Conservation (phyloP, 1,140 invertebrate species). For the Chionoecetes opilio region DNA sequence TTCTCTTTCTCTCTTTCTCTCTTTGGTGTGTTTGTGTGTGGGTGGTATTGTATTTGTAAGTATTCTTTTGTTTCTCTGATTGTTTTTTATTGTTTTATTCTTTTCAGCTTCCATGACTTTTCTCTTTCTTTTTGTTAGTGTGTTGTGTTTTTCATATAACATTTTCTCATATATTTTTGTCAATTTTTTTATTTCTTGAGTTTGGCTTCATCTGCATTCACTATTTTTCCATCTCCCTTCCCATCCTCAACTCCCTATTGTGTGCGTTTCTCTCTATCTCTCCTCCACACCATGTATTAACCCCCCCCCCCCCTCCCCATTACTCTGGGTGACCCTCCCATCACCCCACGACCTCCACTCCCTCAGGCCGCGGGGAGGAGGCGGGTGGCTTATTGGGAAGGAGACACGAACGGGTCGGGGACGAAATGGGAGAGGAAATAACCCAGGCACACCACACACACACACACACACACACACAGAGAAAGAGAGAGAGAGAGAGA, state of each 20-base stretch:
- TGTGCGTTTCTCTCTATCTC: neutral
- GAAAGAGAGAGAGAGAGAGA: too few relatives aligned
- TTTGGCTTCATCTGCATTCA: neutral
- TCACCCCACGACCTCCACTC: neutral
- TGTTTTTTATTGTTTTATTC: neutral
- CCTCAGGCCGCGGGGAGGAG: neutral
- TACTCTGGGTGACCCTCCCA: neutral
- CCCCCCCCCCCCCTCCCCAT: neutral
- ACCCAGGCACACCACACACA: too few relatives aligned
- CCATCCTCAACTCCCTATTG: neutral
- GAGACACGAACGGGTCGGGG: neutral
- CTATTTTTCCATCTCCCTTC: too few relatives aligned
- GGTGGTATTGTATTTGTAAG: too few relatives aligned
- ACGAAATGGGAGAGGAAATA: neutral
- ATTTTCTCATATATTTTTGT: neutral
- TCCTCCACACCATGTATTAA: too few relatives aligned
- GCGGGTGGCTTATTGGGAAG: neutral
- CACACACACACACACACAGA: too few relatives aligned
- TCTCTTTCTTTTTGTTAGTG: too few relatives aligned
- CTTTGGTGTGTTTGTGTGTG: too few relatives aligned
- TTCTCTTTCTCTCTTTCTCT: too few relatives aligned
- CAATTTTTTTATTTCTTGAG: neutral
- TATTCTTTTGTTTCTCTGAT: too few relatives aligned
- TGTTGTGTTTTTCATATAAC: neutral
- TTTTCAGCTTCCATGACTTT: neutral